These are phyloP conservation scores for Eonycteris spelaea DNA, from an alignment of 2,113 vertebrate genomes.

Conservation along the genomic window DNA sequence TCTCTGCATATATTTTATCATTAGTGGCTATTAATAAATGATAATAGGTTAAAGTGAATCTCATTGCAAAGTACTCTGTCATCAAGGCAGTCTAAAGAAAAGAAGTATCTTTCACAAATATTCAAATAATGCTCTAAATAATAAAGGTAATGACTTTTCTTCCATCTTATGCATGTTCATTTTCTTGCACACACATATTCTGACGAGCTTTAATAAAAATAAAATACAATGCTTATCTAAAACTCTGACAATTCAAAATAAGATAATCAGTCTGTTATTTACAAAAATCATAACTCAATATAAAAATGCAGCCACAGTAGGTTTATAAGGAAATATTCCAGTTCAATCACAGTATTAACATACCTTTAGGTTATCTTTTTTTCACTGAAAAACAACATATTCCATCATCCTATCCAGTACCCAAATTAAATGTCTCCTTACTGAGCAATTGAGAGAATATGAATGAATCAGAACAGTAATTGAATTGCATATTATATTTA, in stretches of 20 bases:
- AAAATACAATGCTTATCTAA: background rate
- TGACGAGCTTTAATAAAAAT: background rate
- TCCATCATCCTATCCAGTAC: background rate
- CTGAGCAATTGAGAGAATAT: background rate
- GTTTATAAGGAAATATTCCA: background rate
- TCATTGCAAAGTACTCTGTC: background rate
- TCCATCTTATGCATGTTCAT: background rate
- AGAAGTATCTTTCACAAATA: background rate
- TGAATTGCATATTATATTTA: background rate
- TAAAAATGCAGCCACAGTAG: conserved; percentile 15
- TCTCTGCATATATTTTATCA: background rate
- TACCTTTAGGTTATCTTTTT: background rate
- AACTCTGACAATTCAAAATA: conserved; percentile 24
- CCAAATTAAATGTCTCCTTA: background rate
- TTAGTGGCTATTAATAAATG: background rate
- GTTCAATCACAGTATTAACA: background rate
- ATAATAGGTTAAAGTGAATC: background rate
- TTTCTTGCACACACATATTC: background rate
- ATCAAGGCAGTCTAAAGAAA: background rate
- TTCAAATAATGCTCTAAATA: background rate
- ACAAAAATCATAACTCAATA: background rate
- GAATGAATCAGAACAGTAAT: background rate
- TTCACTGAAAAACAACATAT: background rate
- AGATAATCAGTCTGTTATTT: background rate
- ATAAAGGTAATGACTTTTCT: background rate